Percentiles rank a stretch among this genome's conserved stretches.
Conservation (phyloP, 37 sponge, comb jelly and placozoan species). For the Aplysina aerophoba region DNA sequence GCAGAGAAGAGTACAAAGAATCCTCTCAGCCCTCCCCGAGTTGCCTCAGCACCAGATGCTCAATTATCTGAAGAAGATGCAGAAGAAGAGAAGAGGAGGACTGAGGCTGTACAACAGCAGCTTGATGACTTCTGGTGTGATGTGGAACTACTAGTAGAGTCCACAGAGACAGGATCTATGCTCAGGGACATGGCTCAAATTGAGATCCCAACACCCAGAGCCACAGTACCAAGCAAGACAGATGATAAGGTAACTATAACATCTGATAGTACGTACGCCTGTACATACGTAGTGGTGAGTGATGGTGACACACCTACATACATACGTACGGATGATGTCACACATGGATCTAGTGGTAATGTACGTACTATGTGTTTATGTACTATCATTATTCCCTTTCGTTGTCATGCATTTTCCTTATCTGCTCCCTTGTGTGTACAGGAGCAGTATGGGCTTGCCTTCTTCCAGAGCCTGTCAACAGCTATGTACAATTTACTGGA, state of each 20-base stretch:
- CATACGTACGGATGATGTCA: conserved; percentile 21
- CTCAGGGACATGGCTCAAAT: conserved; percentile 73
- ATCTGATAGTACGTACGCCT: neutral
- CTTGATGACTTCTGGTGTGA: conserved; percentile 48
- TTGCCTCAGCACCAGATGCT: neutral
- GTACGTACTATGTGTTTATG: too few species aligned
- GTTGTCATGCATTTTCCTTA: too few species aligned
- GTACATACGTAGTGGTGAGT: neutral
- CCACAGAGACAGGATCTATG: conserved; percentile 46
- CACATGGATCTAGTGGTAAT: too few species aligned
- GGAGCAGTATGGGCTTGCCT: conserved; percentile 46
- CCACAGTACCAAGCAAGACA: conserved; percentile 31
- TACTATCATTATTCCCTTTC: too few species aligned
- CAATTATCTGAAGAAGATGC: neutral
- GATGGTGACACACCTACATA: neutral
- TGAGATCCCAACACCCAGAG: conserved; percentile 19
- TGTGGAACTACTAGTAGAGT: conserved; percentile 15
- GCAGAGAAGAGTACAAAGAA: conserved; percentile 23
- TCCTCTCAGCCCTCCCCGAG: conserved; percentile 3
- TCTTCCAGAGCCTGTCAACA: conserved; percentile 60
- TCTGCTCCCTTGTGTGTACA: neutral
- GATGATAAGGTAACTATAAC: conserved; percentile 25
- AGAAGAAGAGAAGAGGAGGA: conserved; percentile 23
- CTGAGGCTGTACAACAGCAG: neutral
- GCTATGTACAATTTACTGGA: conserved; percentile 53